A percentile compares a stretch with the other conserved stretches of the same genome.
These are phyloP conservation scores for Motacilla alba DNA, from an alignment of 2,113 vertebrate genomes.

Conservation along the genomic window DNA sequence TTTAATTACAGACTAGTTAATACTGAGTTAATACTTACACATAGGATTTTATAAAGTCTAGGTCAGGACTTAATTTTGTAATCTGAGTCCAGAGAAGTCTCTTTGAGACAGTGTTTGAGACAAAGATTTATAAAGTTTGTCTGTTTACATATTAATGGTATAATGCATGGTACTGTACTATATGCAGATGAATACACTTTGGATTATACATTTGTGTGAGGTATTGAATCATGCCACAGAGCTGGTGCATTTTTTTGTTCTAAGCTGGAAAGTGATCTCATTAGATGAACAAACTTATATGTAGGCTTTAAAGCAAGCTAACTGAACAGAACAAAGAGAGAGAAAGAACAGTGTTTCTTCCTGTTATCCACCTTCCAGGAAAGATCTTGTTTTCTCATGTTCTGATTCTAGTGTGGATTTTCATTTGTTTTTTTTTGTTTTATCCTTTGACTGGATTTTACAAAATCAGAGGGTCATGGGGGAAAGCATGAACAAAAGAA, in stretches of 20 bases:
- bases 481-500: neutral
- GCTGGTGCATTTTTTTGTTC: neutral
- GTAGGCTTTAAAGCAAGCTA: neutral
- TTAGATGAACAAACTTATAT: neutral
- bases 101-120: neutral
- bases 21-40: neutral
- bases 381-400: neutral
- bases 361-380: neutral
- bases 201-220: neutral
- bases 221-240: neutral
- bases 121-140: neutral
- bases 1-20: neutral
- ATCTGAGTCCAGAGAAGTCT: neutral
- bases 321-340: neutral
- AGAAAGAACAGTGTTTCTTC: neutral
- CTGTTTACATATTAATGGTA: neutral
- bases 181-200: neutral
- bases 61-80: neutral
- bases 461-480: neutral
- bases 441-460: neutral
- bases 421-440: neutral
- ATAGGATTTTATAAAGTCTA: neutral
- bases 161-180: neutral
- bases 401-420: neutral
- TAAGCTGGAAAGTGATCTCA: neutral